Evolutionary conservation across 2,113 vertebrate species (phyloP).

Genomic region (Procavia capensis): DNA sequence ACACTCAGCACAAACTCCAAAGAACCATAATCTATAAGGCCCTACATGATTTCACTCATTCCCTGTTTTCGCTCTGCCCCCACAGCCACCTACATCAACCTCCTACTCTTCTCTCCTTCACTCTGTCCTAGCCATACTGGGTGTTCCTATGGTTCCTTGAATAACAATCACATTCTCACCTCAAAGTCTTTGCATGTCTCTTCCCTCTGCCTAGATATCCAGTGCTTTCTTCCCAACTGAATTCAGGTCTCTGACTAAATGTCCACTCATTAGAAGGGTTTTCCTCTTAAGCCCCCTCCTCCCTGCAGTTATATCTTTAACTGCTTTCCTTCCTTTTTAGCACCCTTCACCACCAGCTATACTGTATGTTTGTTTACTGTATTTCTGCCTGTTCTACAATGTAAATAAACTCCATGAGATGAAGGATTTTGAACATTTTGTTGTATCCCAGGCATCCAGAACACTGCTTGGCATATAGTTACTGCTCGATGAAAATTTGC

Average conservation of each 20-base stretch:
- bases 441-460: background rate
- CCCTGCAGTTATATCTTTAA: background rate
- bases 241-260: background rate
- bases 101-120: background rate
- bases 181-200: background rate
- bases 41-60: background rate
- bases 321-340: background rate
- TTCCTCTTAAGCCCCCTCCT: background rate
- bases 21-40: background rate
- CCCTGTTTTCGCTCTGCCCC: background rate
- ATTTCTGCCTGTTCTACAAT: slow-evolving; percentile 18
- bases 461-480: background rate
- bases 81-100: background rate
- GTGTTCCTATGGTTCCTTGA: background rate
- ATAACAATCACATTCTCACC: background rate
- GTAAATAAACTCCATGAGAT: background rate
- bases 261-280: background rate
- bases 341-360: background rate
- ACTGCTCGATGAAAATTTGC: background rate
- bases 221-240: background rate
- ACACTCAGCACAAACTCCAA: background rate
- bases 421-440: slow-evolving; percentile 14
- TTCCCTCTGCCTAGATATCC: background rate
- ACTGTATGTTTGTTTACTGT: background rate
- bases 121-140: background rate